Conservation (phyloP, 1,140 invertebrate genomes). For the Eriosoma lanigerum region DNA sequence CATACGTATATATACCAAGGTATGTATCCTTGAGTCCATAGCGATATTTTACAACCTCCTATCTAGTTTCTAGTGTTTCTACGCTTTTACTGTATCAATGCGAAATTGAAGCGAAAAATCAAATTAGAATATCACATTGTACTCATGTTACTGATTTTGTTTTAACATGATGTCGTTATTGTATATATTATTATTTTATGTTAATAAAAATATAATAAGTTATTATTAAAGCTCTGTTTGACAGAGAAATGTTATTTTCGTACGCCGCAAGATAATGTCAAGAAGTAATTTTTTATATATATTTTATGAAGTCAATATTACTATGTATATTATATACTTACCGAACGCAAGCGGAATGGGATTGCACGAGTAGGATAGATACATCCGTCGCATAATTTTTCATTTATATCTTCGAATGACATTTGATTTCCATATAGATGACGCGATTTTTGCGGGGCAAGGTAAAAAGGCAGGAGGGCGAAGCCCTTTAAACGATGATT, state of each 20-base stretch:
- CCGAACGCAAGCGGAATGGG: not conserved
- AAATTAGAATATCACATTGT: no score
- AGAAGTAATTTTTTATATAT: not conserved
- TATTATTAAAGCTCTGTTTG: slow-evolving; percentile 10
- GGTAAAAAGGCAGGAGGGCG: slow-evolving; percentile 28
- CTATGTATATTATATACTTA: no score
- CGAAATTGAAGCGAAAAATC: not conserved
- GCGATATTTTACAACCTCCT: slow-evolving; percentile 27
- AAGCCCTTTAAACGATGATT: slow-evolving; percentile 51
- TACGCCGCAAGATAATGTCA: slow-evolving; percentile 4
- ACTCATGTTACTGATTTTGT: no score
- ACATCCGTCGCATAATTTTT: slow-evolving; percentile 47
- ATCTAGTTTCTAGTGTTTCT: slow-evolving; percentile 1
- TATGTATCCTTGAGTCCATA: not conserved
- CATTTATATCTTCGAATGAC: slow-evolving; percentile 50
- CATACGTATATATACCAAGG: not conserved
- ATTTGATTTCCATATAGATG: slow-evolving; percentile 52
- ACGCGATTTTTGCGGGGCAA: slow-evolving; percentile 49
- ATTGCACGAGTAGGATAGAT: slow-evolving; percentile 8
- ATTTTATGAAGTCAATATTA: slow-evolving; percentile 21
- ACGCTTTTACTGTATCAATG: not conserved
- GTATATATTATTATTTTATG: no score
- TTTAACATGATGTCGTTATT: no score
- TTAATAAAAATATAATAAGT: not conserved
- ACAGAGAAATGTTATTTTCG: slow-evolving; percentile 38